phyloP scores from a whole-genome alignment of 2,888 invertebrate genomes.

The Tetheella fluctuosa region DNA sequence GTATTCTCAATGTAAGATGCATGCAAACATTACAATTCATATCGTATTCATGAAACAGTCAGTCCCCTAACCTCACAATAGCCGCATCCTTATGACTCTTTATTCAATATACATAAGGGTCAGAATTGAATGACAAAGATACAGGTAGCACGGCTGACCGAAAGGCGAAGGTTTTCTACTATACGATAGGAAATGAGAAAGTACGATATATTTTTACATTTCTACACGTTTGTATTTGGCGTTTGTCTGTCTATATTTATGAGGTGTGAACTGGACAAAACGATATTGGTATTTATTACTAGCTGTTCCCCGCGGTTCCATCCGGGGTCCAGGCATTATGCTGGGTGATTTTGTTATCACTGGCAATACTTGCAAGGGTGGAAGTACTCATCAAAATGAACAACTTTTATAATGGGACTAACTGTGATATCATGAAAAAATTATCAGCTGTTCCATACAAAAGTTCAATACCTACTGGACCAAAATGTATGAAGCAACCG shows the following conservation, averaged over 20 bases:
- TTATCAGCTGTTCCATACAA: too few relatives aligned
- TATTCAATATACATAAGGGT: neutral
- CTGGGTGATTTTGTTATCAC: too few relatives aligned
- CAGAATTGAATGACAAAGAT: neutral
- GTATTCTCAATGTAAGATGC: neutral
- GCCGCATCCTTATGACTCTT: neutral
- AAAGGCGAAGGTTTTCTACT: neutral
- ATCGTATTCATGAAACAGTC: conserved; percentile 12
- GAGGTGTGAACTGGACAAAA: neutral
- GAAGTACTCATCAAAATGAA: too few relatives aligned
- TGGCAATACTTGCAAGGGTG: too few relatives aligned
- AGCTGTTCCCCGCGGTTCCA: too few relatives aligned
- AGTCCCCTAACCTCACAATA: neutral
- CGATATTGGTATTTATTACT: too few relatives aligned
- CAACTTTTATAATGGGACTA: too few relatives aligned
- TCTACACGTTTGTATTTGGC: neutral
- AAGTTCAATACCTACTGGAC: too few relatives aligned
- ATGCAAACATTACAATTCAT: conserved; percentile 5
- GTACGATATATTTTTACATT: neutral
- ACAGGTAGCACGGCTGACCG: neutral
- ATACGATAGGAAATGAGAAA: neutral
- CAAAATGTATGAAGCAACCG: too few relatives aligned
- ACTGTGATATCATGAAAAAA: too few relatives aligned
- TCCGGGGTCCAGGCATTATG: too few relatives aligned
- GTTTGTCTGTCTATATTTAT: conserved; percentile 1